phyloP scores from a whole-genome alignment of 1,140 invertebrate species.

The Pseudachorutes palmiensis region DNA sequence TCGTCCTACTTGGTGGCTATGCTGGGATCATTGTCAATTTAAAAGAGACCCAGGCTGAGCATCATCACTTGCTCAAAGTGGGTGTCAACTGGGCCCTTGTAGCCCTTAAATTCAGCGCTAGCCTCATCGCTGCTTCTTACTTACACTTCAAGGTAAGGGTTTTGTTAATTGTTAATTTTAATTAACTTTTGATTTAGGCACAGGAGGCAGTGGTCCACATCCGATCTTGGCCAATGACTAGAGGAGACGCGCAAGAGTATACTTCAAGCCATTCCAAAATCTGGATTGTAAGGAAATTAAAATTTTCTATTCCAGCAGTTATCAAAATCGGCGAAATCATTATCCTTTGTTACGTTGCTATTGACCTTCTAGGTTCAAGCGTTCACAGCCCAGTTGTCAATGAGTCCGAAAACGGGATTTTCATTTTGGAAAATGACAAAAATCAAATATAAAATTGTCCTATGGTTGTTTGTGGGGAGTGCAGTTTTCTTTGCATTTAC shows the following conservation, averaged over 20 bases:
- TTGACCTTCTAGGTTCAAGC: neutral
- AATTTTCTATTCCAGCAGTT: neutral
- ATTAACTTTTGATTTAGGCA: slow-evolving; percentile 21
- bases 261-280: slow-evolving; percentile 26
- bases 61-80: slow-evolving; percentile 15
- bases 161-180: slow-evolving; percentile 2
- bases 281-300: slow-evolving; percentile 28
- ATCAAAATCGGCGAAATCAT: neutral
- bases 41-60: slow-evolving; percentile 11
- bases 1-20: slow-evolving; percentile 28
- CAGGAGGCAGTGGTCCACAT: slow-evolving; percentile 26
- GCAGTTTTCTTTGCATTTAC: neutral
- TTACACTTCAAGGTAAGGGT: slow-evolving; percentile 30
- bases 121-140: slow-evolving; percentile 30
- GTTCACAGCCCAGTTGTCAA: neutral
- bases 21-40: slow-evolving; percentile 19
- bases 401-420: neutral
- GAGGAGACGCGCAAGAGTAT: slow-evolving; percentile 34
- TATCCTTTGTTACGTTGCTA: neutral
- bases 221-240: slow-evolving; percentile 37
- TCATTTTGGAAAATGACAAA: neutral
- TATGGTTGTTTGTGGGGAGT: neutral
- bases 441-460: neutral
- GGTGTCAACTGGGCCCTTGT: slow-evolving; percentile 26
- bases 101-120: slow-evolving; percentile 19